Percentiles rank a stretch among this genome's conserved stretches.
These are phyloP conservation scores for Lycocorax pyrrhopterus DNA, from an alignment of 2,113 vertebrate genomes.

Conservation along the genomic window DNA sequence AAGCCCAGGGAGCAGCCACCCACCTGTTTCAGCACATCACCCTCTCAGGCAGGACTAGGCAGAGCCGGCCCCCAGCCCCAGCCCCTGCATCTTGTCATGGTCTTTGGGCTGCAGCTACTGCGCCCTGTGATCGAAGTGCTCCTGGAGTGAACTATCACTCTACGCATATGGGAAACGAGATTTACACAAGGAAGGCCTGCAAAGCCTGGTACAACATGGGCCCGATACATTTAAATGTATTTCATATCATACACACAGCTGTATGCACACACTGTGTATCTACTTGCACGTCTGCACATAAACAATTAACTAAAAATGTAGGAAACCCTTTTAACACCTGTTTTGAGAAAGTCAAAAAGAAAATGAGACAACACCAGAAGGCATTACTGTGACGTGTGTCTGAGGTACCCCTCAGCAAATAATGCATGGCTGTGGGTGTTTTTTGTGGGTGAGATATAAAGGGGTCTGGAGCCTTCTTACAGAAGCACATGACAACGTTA, in stretches of 20 bases:
- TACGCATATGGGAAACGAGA: rapidly evolving
- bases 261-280: not conserved
- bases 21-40: not conserved
- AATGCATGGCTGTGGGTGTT: not conserved
- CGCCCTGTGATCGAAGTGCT: rapidly evolving
- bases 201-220: not conserved
- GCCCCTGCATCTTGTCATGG: rapidly evolving
- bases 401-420: not conserved
- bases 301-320: not conserved
- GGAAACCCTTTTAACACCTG: not conserved
- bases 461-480: not conserved
- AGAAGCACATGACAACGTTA: not conserved
- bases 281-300: not conserved
- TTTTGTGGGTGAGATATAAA: not conserved
- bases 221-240: rapidly evolving
- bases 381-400: rapidly evolving
- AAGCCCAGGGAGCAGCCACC: not conserved
- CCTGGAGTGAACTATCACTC: not conserved
- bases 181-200: not conserved
- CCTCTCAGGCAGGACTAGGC: not conserved
- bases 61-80: rapidly evolving
- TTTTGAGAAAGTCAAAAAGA: not conserved
- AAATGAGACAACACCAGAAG: not conserved
- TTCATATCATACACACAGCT: not conserved
- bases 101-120: not conserved